A percentile compares a stretch with the other conserved stretches of the same genome.
These are phyloP conservation scores for Crotophaga sulcirostris DNA, from an alignment of 2,113 vertebrate species.

Conservation along the genomic window DNA sequence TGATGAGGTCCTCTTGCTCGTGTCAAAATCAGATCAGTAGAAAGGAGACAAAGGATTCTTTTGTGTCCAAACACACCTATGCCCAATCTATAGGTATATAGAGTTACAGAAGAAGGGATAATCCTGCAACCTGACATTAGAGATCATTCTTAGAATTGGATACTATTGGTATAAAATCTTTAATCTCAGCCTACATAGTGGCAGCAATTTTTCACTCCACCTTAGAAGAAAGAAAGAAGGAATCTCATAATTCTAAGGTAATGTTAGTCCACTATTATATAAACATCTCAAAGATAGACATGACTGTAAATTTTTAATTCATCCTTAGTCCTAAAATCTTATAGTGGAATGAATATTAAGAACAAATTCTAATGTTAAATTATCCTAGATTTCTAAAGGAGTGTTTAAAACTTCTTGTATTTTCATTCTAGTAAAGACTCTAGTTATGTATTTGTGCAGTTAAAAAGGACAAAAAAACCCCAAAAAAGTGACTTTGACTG, in stretches of 20 bases:
- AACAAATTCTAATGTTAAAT: background rate
- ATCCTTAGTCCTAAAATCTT: background rate
- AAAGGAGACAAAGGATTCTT: background rate
- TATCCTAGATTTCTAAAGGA: background rate
- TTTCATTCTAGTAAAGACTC: background rate
- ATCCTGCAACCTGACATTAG: background rate
- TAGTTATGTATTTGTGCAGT: background rate
- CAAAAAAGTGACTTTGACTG: background rate
- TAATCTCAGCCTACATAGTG: background rate
- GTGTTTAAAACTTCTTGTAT: background rate
- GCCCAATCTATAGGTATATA: accelerated
- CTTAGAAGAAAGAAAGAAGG: background rate
- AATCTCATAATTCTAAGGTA: background rate
- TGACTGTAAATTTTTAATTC: background rate
- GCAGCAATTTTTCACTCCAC: background rate
- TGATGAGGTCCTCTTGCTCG: background rate
- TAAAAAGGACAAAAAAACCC: background rate
- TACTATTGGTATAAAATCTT: background rate
- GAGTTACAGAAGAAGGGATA: background rate
- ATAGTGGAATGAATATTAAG: background rate
- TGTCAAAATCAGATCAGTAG: background rate
- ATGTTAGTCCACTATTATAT: background rate
- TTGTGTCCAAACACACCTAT: background rate
- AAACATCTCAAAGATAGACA: background rate
- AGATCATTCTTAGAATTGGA: background rate